These are phyloP conservation scores for Tetrao urogallus DNA, from an alignment of 2,113 vertebrate species.

Conservation along the genomic window DNA sequence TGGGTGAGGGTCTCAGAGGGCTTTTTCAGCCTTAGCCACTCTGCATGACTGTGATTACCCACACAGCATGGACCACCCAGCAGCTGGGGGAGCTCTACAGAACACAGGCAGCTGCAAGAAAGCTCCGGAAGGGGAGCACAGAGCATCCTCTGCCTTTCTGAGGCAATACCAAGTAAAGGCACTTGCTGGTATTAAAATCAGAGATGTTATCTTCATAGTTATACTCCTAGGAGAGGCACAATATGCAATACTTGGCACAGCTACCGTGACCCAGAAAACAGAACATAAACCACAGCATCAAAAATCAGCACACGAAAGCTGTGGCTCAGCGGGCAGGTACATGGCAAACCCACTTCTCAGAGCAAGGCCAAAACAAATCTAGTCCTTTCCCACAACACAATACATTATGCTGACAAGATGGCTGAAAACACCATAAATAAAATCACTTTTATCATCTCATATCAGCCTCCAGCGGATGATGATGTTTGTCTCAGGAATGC, in stretches of 20 bases:
- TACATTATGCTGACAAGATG: not conserved
- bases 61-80: not conserved
- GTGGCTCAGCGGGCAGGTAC: not conserved
- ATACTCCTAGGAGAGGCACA: not conserved
- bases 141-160: not conserved
- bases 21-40: too few species aligned
- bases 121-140: not conserved
- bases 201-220: not conserved
- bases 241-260: not conserved
- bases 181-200: not conserved
- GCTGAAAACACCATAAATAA: not conserved
- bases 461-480: not conserved
- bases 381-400: not conserved
- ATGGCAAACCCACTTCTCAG: not conserved
- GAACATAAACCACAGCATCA: not conserved
- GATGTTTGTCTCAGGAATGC: not conserved
- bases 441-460: not conserved
- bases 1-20: too few species aligned
- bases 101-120: too few species aligned
- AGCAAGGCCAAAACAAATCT: not conserved
- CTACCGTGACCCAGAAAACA: not conserved
- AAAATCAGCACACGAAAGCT: not conserved
- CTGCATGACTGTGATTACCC: too few species aligned
- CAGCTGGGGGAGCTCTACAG: accelerated
- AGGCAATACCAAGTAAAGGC: not conserved